Conservation (phyloP, 2,888 invertebrate genomes). For the Nemotelus nigrinus region DNA sequence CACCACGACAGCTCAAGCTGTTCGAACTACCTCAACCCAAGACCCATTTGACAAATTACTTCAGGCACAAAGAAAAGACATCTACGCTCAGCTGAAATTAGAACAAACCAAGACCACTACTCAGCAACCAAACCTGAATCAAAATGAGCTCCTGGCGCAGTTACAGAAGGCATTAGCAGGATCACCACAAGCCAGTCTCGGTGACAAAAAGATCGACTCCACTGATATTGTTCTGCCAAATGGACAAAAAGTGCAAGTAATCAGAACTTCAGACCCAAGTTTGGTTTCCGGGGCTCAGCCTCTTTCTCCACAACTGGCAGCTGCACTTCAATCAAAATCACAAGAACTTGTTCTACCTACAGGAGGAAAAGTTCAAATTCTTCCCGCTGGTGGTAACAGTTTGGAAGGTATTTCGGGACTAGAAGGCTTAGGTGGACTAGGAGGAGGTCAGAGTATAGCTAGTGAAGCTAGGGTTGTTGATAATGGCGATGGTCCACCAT, state of each 20-base stretch:
- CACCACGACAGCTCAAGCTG: constrained; percentile 68
- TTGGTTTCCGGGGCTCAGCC: constrained; percentile 70
- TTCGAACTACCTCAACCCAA: constrained; percentile 62
- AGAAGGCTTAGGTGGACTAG: constrained; percentile 62
- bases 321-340: constrained; percentile 59
- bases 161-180: constrained; percentile 78
- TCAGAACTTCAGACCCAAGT: constrained; percentile 77
- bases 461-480: constrained; percentile 65
- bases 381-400: constrained; percentile 71
- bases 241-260: constrained; percentile 80
- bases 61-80: constrained; percentile 69
- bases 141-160: constrained; percentile 79
- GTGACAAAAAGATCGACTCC: constrained; percentile 73
- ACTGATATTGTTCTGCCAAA: constrained; percentile 78
- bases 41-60: constrained; percentile 60
- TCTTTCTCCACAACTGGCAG: constrained; percentile 64
- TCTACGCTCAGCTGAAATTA: constrained; percentile 70
- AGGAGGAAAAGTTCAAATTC: constrained; percentile 79
- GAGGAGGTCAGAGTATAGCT: constrained; percentile 64
- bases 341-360: constrained; percentile 77
- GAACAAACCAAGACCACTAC: constrained; percentile 60
- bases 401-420: constrained; percentile 56
- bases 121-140: constrained; percentile 66
- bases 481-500: constrained; percentile 72
- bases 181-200: constrained; percentile 72